Evolutionary conservation across 2,113 vertebrate species (phyloP).

Genomic region (Heterocephalus glaber): DNA sequence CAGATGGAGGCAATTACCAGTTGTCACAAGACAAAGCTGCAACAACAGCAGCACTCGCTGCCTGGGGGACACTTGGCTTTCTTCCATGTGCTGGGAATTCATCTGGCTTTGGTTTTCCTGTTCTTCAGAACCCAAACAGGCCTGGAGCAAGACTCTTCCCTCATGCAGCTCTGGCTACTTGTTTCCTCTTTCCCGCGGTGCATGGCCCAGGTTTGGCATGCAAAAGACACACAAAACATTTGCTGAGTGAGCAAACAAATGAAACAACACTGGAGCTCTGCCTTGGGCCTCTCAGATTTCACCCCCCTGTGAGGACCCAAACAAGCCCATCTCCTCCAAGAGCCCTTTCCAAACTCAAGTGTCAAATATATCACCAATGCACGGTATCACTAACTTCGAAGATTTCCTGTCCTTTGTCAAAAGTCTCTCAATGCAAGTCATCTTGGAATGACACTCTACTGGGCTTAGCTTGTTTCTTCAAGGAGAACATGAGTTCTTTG

Average conservation of each 20-base stretch:
- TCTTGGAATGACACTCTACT: background rate
- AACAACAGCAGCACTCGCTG: background rate
- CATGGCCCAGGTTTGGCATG: background rate
- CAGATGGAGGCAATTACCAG: background rate
- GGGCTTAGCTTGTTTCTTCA: background rate
- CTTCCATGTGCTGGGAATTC: background rate
- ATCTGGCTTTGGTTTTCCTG: background rate
- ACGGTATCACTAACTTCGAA: background rate
- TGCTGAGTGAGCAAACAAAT: conserved; percentile 14
- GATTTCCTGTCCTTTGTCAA: background rate
- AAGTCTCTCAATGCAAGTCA: background rate
- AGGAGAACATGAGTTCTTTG: background rate
- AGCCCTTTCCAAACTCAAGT: background rate
- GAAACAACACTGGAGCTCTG: background rate
- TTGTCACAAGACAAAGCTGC: conserved; percentile 13
- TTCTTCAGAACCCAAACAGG: background rate
- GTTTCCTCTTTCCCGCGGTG: background rate
- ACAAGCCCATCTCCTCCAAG: background rate
- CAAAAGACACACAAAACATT: background rate
- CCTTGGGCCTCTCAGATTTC: background rate
- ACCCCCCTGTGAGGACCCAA: background rate
- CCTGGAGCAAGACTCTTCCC: background rate
- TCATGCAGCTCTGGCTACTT: background rate
- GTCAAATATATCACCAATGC: background rate
- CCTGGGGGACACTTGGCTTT: background rate